Evolutionary conservation across 1,140 invertebrate genomes (phyloP).

Genomic region (Musca domestica): DNA sequence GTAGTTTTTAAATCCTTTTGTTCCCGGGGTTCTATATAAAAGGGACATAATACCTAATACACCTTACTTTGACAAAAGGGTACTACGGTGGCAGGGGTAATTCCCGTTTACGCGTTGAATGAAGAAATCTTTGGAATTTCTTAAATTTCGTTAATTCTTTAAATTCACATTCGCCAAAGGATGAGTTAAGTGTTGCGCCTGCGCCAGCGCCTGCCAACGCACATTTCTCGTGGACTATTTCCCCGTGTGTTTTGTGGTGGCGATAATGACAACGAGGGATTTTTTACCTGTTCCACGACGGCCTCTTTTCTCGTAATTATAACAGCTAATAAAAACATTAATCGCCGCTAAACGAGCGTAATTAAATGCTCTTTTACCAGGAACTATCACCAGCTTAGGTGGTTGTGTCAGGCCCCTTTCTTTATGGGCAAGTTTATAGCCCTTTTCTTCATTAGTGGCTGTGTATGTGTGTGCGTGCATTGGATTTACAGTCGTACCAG

Average conservation of each 20-base stretch:
- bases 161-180: not conserved
- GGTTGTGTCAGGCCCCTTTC: slow-evolving; percentile 12
- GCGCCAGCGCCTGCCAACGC: too few relatives aligned
- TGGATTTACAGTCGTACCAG: too few relatives aligned
- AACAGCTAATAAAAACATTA: slow-evolving; percentile 23
- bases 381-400: slow-evolving; percentile 22
- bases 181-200: too few relatives aligned
- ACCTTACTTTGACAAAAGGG: too few relatives aligned
- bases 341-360: slow-evolving; percentile 20
- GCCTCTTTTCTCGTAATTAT: slow-evolving; percentile 12
- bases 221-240: not conserved
- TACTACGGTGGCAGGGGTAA: too few relatives aligned
- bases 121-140: slow-evolving; percentile 5
- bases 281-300: slow-evolving; percentile 3
- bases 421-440: slow-evolving; percentile 1
- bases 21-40: too few relatives aligned
- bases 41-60: too few relatives aligned
- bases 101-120: not conserved
- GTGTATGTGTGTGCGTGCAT: too few relatives aligned
- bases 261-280: too few relatives aligned
- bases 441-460: not conserved
- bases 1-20: too few relatives aligned
- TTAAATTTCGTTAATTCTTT: slow-evolving; percentile 10
- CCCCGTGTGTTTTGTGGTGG: not conserved
- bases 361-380: slow-evolving; percentile 23